Evolutionary conservation across 2,113 vertebrate species (phyloP).

Genomic region (Petrocephalus microphthalmus): DNA sequence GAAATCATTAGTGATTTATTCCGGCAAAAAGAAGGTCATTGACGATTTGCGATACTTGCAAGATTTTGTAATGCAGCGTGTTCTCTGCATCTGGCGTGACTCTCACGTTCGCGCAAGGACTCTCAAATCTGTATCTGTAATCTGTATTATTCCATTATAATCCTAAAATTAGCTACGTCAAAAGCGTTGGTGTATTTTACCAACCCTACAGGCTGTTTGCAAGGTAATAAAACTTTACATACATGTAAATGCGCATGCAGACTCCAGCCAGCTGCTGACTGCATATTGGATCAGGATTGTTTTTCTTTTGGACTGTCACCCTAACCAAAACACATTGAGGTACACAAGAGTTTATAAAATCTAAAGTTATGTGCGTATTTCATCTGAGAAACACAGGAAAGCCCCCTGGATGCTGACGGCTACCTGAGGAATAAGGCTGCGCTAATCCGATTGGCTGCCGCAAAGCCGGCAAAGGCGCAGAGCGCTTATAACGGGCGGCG

Average conservation of each 20-base stretch:
- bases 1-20: background rate
- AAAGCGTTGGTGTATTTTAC: background rate
- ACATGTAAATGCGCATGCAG: background rate
- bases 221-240: background rate
- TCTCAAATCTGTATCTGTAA: background rate
- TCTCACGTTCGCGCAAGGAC: background rate
- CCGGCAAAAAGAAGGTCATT: no score
- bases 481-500: conserved; percentile 22
- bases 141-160: background rate
- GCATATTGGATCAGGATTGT: no score
- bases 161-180: background rate
- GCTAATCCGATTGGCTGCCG: conserved; percentile 21
- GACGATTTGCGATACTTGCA: background rate
- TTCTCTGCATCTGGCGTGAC: background rate
- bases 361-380: background rate
- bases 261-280: no score
- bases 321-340: background rate
- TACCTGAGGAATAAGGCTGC: background rate
- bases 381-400: background rate
- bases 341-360: background rate
- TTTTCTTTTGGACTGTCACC: background rate
- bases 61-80: background rate
- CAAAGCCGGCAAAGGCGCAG: background rate
- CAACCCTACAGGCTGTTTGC: background rate
- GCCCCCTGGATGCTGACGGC: background rate